These are phyloP conservation scores for Branchipolynoe longqiensis DNA, from an alignment of 2,888 invertebrate species.

Conservation along the genomic window DNA sequence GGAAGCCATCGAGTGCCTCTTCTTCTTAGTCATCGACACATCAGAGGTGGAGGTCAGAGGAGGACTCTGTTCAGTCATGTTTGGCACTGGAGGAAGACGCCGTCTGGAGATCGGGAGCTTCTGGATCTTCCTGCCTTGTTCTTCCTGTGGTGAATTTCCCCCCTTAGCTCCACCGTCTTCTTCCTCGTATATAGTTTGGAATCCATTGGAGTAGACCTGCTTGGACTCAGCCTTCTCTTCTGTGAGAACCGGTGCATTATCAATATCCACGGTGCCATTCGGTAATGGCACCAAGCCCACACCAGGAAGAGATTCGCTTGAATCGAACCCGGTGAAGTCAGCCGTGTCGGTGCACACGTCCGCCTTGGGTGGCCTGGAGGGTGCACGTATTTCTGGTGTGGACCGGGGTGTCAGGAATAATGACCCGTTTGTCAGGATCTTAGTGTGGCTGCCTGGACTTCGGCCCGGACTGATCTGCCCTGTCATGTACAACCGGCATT, in stretches of 20 bases:
- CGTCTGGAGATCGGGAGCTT: constrained; percentile 2
- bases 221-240: neutral
- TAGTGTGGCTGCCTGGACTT: neutral
- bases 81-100: constrained; percentile 19
- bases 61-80: neutral
- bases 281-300: neutral
- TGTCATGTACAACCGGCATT: neutral
- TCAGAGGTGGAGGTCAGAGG: constrained; percentile 2
- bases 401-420: constrained; percentile 29
- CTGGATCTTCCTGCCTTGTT: neutral
- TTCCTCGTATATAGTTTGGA: constrained; percentile 64
- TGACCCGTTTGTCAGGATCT: constrained; percentile 48
- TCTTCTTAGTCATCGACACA: constrained; percentile 26
- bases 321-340: constrained; percentile 7
- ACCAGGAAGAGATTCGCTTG: constrained; percentile 18
- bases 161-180: constrained; percentile 42
- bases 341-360: constrained; percentile 26
- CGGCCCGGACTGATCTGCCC: neutral
- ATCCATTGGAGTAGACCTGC: constrained; percentile 51
- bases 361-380: neutral
- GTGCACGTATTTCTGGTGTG: constrained; percentile 33
- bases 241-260: neutral
- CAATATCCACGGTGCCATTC: neutral
- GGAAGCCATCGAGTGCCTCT: constrained; percentile 47
- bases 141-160: neutral